Evolutionary conservation across 2,113 vertebrate genomes (phyloP).

Genomic region (Sander lucioperca): DNA sequence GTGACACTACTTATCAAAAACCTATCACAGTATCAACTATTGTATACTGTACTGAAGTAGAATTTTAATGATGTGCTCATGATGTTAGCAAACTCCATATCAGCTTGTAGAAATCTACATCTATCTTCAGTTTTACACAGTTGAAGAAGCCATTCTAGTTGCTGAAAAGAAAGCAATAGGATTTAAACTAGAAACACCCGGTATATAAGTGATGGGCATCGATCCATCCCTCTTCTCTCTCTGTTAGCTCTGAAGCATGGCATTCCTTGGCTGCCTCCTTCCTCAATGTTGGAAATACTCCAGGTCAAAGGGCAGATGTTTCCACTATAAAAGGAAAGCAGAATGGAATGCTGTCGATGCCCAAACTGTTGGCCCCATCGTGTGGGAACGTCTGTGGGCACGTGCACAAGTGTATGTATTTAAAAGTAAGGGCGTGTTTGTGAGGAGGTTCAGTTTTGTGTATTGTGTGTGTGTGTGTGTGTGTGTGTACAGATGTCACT

Average conservation of each 20-base stretch:
- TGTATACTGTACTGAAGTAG: not conserved
- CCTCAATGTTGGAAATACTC: constrained; percentile 68
- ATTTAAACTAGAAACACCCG: constrained; percentile 36
- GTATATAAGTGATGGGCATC: constrained; percentile 47
- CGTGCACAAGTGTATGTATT: constrained; percentile 34
- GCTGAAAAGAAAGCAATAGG: constrained; percentile 13
- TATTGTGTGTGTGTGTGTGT: constrained; percentile 4
- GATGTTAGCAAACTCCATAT: not conserved
- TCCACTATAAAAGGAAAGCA: constrained; percentile 76
- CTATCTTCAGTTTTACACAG: not conserved
- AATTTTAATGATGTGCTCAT: constrained; percentile 32
- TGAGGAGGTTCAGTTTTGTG: constrained; percentile 25
- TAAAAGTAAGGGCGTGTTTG: constrained; percentile 15
- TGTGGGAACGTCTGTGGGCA: constrained; percentile 68
- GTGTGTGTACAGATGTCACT: not conserved
- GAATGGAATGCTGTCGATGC: constrained; percentile 75
- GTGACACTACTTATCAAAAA: constrained; percentile 41
- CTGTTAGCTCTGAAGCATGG: constrained; percentile 48
- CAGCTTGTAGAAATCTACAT: not conserved
- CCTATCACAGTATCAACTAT: constrained; percentile 17
- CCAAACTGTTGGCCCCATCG: constrained; percentile 62
- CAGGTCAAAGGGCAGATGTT: constrained; percentile 74
- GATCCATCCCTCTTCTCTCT: constrained; percentile 42
- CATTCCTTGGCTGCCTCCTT: constrained; percentile 67
- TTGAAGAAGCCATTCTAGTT: not conserved